These are phyloP conservation scores for Bucco capensis DNA, from an alignment of 2,113 vertebrate genomes.

Conservation along the genomic window DNA sequence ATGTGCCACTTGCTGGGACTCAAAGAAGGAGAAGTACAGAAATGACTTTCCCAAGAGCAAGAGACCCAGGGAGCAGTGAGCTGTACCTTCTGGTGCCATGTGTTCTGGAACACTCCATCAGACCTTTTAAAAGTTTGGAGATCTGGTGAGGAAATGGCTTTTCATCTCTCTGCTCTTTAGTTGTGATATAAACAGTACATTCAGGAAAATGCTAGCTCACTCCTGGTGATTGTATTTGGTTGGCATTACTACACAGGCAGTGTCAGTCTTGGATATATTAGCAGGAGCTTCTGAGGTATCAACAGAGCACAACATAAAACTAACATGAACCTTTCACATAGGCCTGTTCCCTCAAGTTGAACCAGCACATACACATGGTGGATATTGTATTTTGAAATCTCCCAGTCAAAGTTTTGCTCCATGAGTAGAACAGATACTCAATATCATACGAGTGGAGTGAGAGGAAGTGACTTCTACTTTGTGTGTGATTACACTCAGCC, in stretches of 20 bases:
- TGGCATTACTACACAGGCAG: neutral
- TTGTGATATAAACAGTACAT: neutral
- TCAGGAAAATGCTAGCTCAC: neutral
- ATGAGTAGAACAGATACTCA: neutral
- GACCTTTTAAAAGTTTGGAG: neutral
- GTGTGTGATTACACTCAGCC: too few relatives aligned
- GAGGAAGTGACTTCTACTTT: neutral
- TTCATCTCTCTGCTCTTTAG: neutral
- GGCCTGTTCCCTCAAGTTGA: neutral
- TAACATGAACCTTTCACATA: neutral
- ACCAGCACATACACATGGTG: neutral
- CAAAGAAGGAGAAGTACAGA: neutral
- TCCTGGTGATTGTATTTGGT: neutral
- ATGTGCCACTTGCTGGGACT: neutral
- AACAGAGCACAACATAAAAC: rapidly evolving
- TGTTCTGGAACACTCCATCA: neutral
- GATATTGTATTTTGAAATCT: neutral
- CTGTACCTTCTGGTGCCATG: neutral
- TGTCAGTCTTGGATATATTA: neutral
- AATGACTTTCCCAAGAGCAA: neutral
- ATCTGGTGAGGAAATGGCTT: neutral
- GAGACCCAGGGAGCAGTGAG: neutral
- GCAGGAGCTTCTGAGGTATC: neutral
- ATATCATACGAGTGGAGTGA: neutral
- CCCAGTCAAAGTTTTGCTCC: neutral